These are phyloP conservation scores for Ageneiosus marmoratus DNA, from an alignment of 2,113 vertebrate species.

Conservation along the genomic window DNA sequence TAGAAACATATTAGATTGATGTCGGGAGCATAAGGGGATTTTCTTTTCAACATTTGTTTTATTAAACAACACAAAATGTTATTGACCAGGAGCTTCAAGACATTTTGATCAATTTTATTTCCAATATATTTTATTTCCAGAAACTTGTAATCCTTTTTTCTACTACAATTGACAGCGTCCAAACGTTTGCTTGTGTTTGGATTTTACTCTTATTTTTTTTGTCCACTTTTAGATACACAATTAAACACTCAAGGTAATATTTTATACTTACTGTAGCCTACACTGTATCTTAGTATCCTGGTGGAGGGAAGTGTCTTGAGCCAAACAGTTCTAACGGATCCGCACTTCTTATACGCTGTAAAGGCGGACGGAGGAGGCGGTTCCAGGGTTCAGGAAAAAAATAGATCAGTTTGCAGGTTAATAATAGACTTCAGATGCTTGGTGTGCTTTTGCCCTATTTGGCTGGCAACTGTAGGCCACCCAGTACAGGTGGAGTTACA, in stretches of 20 bases:
- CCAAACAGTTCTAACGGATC: slow-evolving; percentile 67
- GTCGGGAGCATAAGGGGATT: slow-evolving; percentile 61
- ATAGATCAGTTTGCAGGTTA: slow-evolving; percentile 44
- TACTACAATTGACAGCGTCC: slow-evolving; percentile 42
- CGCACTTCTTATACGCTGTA: slow-evolving; percentile 67
- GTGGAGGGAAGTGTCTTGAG: slow-evolving; percentile 69
- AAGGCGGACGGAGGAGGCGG: slow-evolving; percentile 36
- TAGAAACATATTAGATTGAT: slow-evolving; percentile 67
- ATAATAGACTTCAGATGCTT: slow-evolving; percentile 55
- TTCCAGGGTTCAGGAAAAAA: slow-evolving; percentile 20
- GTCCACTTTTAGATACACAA: slow-evolving; percentile 69
- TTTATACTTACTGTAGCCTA: slow-evolving; percentile 77
- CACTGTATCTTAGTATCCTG: slow-evolving; percentile 71
- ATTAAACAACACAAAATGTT: slow-evolving; percentile 48
- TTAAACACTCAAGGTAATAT: slow-evolving; percentile 72
- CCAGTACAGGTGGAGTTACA: slow-evolving; percentile 10
- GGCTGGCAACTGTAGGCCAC: slow-evolving; percentile 31
- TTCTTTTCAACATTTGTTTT: slow-evolving; percentile 36
- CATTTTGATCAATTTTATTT: slow-evolving; percentile 62
- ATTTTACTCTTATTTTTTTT: slow-evolving; percentile 62
- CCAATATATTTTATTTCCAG: slow-evolving; percentile 57
- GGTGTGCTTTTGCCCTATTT: slow-evolving; percentile 62
- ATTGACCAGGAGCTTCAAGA: slow-evolving; percentile 60
- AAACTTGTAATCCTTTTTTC: slow-evolving; percentile 37
- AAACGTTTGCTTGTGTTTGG: slow-evolving; percentile 72